Conservation (phyloP, 2,888 invertebrate species). For the Andricus curvator region DNA sequence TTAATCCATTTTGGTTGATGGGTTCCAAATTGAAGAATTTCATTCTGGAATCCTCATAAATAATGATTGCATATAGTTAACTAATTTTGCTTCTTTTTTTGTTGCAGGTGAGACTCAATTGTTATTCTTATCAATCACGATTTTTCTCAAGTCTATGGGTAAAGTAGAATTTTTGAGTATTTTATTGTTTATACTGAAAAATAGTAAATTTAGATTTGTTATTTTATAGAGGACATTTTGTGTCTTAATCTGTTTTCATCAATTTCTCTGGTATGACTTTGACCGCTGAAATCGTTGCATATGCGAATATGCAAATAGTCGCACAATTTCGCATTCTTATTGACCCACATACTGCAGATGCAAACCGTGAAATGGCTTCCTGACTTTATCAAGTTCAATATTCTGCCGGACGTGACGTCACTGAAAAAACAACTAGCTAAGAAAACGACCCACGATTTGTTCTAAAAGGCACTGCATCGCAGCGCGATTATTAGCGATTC, state of each 20-base stretch:
- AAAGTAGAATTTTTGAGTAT: not conserved
- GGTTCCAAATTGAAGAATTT: too few species aligned
- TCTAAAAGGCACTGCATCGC: not conserved
- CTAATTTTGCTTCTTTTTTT: not conserved
- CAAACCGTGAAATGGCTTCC: slow-evolving; percentile 45
- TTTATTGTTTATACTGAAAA: not conserved
- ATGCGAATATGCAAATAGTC: slow-evolving; percentile 19
- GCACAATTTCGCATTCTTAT: slow-evolving; percentile 17
- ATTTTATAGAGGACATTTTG: not conserved
- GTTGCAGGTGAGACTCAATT: slow-evolving; percentile 20
- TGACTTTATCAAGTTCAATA: slow-evolving; percentile 52
- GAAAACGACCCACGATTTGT: slow-evolving; percentile 23
- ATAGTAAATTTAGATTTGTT: not conserved
- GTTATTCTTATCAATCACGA: not conserved
- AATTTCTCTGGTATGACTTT: not conserved
- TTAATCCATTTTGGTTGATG: too few species aligned
- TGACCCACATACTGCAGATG: slow-evolving; percentile 30
- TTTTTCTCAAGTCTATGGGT: not conserved
- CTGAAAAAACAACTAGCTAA: slow-evolving; percentile 18
- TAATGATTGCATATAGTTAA: not conserved
- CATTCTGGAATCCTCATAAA: not conserved
- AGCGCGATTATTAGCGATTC: not conserved
- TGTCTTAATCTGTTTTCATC: not conserved
- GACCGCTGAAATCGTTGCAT: slow-evolving; percentile 14
- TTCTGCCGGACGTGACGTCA: slow-evolving; percentile 24